These are phyloP conservation scores for Phataginus tetradactyla DNA, from an alignment of 2,797 vertebrate genomes.

Conservation along the genomic window DNA sequence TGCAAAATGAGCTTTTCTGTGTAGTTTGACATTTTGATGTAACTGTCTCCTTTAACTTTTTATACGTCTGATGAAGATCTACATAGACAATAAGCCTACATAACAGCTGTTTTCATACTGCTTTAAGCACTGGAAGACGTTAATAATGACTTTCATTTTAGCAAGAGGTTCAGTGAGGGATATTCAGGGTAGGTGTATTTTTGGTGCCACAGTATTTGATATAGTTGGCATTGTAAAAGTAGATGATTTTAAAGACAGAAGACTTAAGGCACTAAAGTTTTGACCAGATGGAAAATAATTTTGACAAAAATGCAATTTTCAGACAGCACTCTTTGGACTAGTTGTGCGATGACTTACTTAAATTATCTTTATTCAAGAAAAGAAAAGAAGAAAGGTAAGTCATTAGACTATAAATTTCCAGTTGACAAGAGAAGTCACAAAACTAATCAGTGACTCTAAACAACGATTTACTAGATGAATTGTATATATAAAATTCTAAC, in stretches of 20 bases:
- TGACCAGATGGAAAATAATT: slow-evolving; percentile 85
- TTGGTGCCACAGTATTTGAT: slow-evolving; percentile 84
- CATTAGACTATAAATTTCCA: slow-evolving; percentile 89
- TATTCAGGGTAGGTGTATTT: slow-evolving; percentile 86
- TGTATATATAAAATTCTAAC: slow-evolving; percentile 88
- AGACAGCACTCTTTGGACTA: slow-evolving; percentile 87
- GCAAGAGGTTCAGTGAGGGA: slow-evolving; percentile 83
- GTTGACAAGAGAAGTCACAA: slow-evolving; percentile 85
- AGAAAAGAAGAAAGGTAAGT: slow-evolving; percentile 84
- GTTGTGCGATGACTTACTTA: slow-evolving; percentile 89
- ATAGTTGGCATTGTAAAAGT: slow-evolving; percentile 84
- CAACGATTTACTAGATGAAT: slow-evolving; percentile 84
- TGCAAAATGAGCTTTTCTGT: slow-evolving; percentile 79
- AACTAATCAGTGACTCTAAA: slow-evolving; percentile 90
- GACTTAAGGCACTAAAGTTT: slow-evolving; percentile 85
- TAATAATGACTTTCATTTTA: slow-evolving; percentile 82
- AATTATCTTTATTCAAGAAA: slow-evolving; percentile 87
- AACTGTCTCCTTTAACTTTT: slow-evolving; percentile 85
- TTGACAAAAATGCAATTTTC: slow-evolving; percentile 84
- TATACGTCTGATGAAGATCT: slow-evolving; percentile 86
- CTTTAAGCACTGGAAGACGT: slow-evolving; percentile 85
- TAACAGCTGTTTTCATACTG: slow-evolving; percentile 82
- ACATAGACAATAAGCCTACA: slow-evolving; percentile 84
- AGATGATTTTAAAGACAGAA: slow-evolving; percentile 84
- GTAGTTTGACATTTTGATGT: slow-evolving; percentile 66